Base-by-base conservation (phyloP, 2,797 vertebrate genomes). In the Eleutherodactylus coqui region DNA sequence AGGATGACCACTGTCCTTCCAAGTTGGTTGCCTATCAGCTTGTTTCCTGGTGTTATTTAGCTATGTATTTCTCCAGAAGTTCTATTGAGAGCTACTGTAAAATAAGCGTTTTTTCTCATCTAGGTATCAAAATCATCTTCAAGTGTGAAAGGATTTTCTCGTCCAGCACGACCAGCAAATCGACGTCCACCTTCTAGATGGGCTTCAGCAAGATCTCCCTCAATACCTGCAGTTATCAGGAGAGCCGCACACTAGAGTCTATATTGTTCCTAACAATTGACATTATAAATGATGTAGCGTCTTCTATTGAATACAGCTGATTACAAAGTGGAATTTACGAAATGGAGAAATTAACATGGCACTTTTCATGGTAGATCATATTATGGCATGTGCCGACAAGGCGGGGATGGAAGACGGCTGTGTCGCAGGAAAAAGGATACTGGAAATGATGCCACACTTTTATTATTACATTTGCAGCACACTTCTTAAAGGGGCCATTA, bases 151-250 rank as follows among this genome's bases (percentile, higher is more conserved):
- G 95, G 93, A 88, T 99, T 99, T 93, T 96, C 96, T 2, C 95
- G 97, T 80, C 98, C 97, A 0, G 95, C 97, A 55, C 92, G 96
- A 88, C 98, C 98, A 82, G 95, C 97, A 87, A 97, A 98, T 89
- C 94, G 96, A 55, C 96, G 98, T 84, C 95, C 95, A 29, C 98
- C 98, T 41, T 97, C 97, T 79, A 94, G 97, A 89, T 99, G 98
- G 98, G 97, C 97, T 77, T 94, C 94, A 75, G 14, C 45, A 80
- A 94, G 94, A 73, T 94, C 93, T 1, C 94, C 94, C 0, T 94
- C 94, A 0, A 93, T 93, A 2, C 92, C 94, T 0, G 91, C 93
- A 0, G 86, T 91, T 60, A 77, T 91, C 81, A 89, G 89, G 86
- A 93, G 91, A 89, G 88, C 92, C 4, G 87, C 90, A 0, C 92